Evolutionary conservation across 2,113 vertebrate genomes (phyloP).

Genomic region (Datnioides undecimradiatus): DNA sequence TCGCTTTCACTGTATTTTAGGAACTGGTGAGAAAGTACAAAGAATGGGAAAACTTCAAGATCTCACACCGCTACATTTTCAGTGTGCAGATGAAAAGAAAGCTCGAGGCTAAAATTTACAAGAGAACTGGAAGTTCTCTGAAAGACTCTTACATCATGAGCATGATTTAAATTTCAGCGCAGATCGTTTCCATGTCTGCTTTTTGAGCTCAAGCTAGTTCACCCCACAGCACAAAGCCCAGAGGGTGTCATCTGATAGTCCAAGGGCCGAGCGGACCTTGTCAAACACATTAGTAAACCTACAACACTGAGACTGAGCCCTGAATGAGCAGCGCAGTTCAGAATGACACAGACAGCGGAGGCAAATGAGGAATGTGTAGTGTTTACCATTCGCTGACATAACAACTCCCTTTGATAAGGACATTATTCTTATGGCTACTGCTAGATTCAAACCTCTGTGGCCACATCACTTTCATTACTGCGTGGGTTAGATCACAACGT

Average conservation of each 20-base stretch:
- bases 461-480: slow-evolving; percentile 31
- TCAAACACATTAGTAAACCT: slow-evolving; percentile 24
- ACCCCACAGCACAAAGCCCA: slow-evolving; percentile 6
- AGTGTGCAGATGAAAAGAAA: slow-evolving; percentile 23
- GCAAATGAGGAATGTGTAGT: slow-evolving; percentile 6
- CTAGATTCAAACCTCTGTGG: slow-evolving; percentile 36
- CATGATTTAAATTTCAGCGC: slow-evolving; percentile 14
- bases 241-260: slow-evolving; percentile 32
- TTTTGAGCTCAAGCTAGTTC: slow-evolving; percentile 11
- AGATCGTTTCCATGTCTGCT: slow-evolving; percentile 1
- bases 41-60: neutral
- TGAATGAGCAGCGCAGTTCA: slow-evolving; percentile 10
- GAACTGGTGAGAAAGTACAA: slow-evolving; percentile 8
- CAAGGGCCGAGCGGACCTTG: slow-evolving; percentile 38
- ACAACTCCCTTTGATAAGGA: slow-evolving; percentile 53
- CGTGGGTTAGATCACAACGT: slow-evolving; percentile 20
- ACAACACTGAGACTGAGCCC: slow-evolving; percentile 14
- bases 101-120: slow-evolving; percentile 4
- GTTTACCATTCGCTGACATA: slow-evolving; percentile 52
- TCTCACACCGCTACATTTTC: neutral
- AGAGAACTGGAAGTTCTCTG: slow-evolving; percentile 14
- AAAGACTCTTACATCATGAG: slow-evolving; percentile 13
- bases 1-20: neutral
- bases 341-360: slow-evolving; percentile 35
- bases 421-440: slow-evolving; percentile 15